phyloP scores from a whole-genome alignment of 2,888 invertebrate genomes.

The Meta bourneti region DNA sequence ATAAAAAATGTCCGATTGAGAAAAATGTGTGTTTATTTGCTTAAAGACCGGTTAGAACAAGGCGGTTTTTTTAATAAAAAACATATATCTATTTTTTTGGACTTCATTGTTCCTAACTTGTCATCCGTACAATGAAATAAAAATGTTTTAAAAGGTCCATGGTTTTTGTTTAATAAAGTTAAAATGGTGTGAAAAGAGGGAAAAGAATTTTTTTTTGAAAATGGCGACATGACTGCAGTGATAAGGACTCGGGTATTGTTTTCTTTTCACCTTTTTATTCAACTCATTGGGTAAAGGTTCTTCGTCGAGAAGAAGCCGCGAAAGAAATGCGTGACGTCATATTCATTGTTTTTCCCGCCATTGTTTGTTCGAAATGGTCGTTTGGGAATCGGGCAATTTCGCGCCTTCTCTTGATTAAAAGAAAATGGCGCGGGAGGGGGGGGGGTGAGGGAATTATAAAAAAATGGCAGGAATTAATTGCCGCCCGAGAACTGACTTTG shows the following conservation, averaged over 20 bases:
- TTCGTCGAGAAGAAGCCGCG: conserved; percentile 31
- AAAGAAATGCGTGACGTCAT: conserved; percentile 73
- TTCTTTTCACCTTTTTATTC: conserved; percentile 76
- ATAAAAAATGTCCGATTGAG: conserved; percentile 55
- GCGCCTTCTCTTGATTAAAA: conserved; percentile 76
- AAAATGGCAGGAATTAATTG: conserved; percentile 73
- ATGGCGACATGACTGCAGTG: conserved; percentile 44
- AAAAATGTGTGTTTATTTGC: conserved; percentile 75
- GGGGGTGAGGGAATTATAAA: conserved; percentile 31
- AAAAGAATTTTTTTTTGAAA: neutral
- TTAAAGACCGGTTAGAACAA: conserved; percentile 73
- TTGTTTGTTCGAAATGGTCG: conserved; percentile 76
- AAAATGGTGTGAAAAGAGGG: conserved; percentile 64
- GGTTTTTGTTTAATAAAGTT: conserved; percentile 77
- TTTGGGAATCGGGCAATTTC: conserved; percentile 76
- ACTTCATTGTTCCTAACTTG: conserved; percentile 66
- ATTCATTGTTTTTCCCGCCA: conserved; percentile 76
- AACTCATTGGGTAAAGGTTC: conserved; percentile 65
- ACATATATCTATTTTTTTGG: conserved; percentile 46
- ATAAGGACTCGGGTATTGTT: conserved; percentile 73
- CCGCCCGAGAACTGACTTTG: conserved; percentile 74
- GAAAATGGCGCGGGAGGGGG: conserved; percentile 61
- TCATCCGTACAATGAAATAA: conserved; percentile 73
- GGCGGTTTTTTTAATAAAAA: conserved; percentile 29
- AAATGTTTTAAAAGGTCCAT: conserved; percentile 75